These are phyloP conservation scores for Aphelenchoides avenae DNA, from an alignment of 1,140 invertebrate genomes.

Conservation along the genomic window DNA sequence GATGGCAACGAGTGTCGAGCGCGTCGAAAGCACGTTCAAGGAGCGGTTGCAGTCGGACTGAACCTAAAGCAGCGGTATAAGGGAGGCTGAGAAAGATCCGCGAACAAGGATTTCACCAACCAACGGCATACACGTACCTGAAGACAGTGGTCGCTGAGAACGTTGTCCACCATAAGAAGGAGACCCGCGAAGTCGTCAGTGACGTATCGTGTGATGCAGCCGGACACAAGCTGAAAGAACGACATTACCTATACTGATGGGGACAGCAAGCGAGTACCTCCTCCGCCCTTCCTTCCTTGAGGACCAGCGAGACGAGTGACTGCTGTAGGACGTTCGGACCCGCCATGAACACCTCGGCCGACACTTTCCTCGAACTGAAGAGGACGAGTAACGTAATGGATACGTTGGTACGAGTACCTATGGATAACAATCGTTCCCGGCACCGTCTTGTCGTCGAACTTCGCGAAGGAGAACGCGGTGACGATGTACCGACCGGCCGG, in stretches of 20 bases:
- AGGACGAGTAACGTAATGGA: constrained; percentile 65
- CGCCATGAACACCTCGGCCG: constrained; percentile 78
- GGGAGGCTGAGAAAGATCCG: constrained; percentile 16
- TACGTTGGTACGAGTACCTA: constrained; percentile 61
- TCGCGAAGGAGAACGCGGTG: constrained; percentile 38
- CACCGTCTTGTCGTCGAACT: constrained; percentile 21
- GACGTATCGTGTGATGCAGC: constrained; percentile 93
- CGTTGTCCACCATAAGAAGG: constrained; percentile 92
- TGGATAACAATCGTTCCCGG: constrained; percentile 44
- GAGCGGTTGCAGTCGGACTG: constrained; percentile 94
- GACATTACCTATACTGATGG: constrained; percentile 2
- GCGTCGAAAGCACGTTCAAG: constrained; percentile 90
- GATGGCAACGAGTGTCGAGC: constrained; percentile 80
- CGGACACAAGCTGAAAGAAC: constrained; percentile 67
- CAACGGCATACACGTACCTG: constrained; percentile 23
- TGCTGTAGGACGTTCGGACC: constrained; percentile 80
- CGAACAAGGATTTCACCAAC: constrained; percentile 6
- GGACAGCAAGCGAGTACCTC: constrained; percentile 64
- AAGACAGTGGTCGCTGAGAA: constrained; percentile 75
- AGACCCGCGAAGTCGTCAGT: constrained; percentile 94
- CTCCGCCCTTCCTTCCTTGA: constrained; percentile 81
- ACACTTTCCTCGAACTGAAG: constrained; percentile 82
- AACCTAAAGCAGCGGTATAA: constrained; percentile 67
- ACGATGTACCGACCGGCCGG: constrained; percentile 74
- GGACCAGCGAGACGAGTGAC: constrained; percentile 82